Evolutionary conservation across 2,113 vertebrate species (phyloP).

Genomic region (Athene noctua): DNA sequence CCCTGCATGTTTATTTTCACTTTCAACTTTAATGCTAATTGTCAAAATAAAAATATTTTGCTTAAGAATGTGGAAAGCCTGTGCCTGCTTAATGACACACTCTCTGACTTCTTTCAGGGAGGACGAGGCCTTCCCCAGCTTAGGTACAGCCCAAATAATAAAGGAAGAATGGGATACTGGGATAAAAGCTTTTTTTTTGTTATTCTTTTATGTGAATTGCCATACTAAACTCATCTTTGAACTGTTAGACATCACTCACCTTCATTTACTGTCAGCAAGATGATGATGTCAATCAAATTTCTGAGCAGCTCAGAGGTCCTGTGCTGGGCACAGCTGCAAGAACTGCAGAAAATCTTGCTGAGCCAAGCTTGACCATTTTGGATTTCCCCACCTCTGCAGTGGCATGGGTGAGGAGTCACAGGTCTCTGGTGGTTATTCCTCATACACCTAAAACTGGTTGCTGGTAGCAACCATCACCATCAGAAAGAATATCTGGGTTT

Average conservation of each 20-base stretch:
- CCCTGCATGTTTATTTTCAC: constrained; percentile 50
- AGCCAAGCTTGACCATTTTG: background rate
- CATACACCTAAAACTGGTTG: background rate
- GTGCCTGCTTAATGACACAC: background rate
- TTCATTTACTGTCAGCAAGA: background rate
- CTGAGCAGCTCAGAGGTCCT: background rate
- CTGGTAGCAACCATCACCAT: background rate
- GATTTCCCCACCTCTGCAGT: background rate
- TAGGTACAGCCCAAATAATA: background rate
- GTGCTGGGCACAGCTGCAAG: background rate
- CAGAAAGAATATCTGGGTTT: background rate
- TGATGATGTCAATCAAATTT: background rate
- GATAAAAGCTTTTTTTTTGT: background rate
- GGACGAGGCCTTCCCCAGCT: background rate
- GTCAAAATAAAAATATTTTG: constrained; percentile 61
- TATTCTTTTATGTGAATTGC: background rate
- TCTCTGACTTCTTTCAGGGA: background rate
- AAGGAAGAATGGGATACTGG: background rate
- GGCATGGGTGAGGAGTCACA: accelerated
- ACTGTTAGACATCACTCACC: background rate
- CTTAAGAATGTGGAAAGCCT: constrained; percentile 18
- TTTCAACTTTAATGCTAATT: constrained; percentile 23
- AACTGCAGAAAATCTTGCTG: background rate
- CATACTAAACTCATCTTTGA: background rate
- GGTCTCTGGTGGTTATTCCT: background rate